Evolutionary conservation across 2,113 vertebrate species (phyloP), one percentile per base, ranked within the genome.

Genomic region (Bucco capensis): DNA sequence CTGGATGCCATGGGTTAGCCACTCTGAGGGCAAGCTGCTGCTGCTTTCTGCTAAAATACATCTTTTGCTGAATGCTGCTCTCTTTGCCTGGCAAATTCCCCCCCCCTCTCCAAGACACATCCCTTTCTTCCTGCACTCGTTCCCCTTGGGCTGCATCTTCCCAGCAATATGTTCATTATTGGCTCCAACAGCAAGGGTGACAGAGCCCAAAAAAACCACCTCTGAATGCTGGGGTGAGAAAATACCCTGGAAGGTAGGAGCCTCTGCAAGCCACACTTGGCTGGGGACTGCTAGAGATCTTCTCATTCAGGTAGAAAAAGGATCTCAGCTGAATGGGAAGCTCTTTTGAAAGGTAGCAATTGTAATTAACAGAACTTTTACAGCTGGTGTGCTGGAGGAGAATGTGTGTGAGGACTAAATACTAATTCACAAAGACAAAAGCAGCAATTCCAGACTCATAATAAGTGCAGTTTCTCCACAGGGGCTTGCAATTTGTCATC

Each of bases 1-100:
- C 13, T 35, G 79, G 66, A 51, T 38, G 21, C 38, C 0, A 9
- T 2, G 12, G 53, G 40, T 77, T 67, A 23, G 19, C 14, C 50
- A 3, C 14, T 10, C 47, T 3, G 14, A 27, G 6, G 17, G 25
- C 33, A 58, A n/a, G 69, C 6, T 44, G 69, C 4, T 23, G 40
- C 0, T 5, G 40, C 30, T 35, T 12, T 62, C 31, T 14, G 30
- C 15, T 38, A n/a, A 69, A 76, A 73, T 14, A 10, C 0, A 0
- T 21, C 2, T 81, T 77, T 93, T 28, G 37, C 24, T 38, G 16
- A 65, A n/a, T 2, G 61, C 70, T 10, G 37, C 24, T 70, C 54
- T 35, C 21, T 40, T 33, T 80, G 37, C 23, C 37, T 8, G 23
- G 61, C 35, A 31, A 71, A 82, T 78, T 5, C 25, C 18, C n/a